Conservation (phyloP, 2,888 invertebrate genomes). For the Caenorhabditis virilis region DNA sequence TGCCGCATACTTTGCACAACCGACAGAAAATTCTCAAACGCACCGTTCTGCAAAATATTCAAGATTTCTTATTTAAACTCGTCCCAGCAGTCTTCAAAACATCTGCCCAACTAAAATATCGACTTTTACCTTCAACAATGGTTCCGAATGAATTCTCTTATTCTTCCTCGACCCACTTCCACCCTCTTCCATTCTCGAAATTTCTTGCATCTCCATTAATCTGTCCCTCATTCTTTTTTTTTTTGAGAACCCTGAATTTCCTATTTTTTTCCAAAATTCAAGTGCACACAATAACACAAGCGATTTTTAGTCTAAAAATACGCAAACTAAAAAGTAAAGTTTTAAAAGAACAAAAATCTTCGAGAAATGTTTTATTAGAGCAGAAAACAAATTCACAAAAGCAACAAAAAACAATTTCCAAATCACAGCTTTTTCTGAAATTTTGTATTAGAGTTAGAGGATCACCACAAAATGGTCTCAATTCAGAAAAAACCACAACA, state of each 20-base stretch:
- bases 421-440: too few species aligned
- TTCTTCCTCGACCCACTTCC: neutral
- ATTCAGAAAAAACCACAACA: too few species aligned
- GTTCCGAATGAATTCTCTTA: neutral
- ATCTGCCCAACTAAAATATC: too few species aligned
- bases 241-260: neutral
- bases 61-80: neutral
- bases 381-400: too few species aligned
- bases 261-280: neutral
- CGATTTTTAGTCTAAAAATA: too few species aligned
- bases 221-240: conserved; percentile 7
- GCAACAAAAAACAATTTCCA: too few species aligned
- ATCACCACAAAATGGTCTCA: too few species aligned
- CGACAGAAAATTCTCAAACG: conserved; percentile 15
- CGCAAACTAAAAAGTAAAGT: too few species aligned
- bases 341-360: too few species aligned
- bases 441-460: too few species aligned
- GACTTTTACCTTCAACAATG: neutral
- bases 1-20: conserved; percentile 20
- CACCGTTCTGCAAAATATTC: conserved; percentile 1
- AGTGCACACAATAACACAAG: too few species aligned
- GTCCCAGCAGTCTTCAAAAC: neutral
- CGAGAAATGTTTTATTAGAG: too few species aligned
- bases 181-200: conserved; percentile 19
- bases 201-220: conserved; percentile 18